These are phyloP conservation scores for Bryconaethiops microstoma DNA, from an alignment of 2,797 vertebrate species.

Conservation along the genomic window DNA sequence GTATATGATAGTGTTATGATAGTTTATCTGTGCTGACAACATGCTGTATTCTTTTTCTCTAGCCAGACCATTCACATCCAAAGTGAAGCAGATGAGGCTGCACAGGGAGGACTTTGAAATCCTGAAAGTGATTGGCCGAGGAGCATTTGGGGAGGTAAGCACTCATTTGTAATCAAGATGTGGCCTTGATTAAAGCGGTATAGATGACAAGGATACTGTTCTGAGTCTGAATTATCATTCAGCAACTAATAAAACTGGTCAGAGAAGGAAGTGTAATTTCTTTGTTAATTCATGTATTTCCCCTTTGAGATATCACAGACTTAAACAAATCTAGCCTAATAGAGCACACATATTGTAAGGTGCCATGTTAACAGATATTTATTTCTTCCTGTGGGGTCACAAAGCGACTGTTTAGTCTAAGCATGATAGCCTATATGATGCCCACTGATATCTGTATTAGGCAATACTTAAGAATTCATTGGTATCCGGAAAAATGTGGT, in stretches of 20 bases:
- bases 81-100: slow-evolving; percentile 87
- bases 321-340: too few species aligned
- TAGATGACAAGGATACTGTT: neutral
- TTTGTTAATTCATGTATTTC: too few species aligned
- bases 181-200: neutral
- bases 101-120: slow-evolving; percentile 91
- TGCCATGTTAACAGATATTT: too few species aligned
- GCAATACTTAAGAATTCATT: too few species aligned
- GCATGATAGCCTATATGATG: too few species aligned
- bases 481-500: neutral
- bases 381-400: too few species aligned
- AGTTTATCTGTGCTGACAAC: slow-evolving; percentile 25
- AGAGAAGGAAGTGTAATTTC: too few species aligned
- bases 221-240: neutral
- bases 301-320: too few species aligned
- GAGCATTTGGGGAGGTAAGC: slow-evolving; percentile 88
- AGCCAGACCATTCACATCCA: slow-evolving; percentile 87
- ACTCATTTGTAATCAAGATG: neutral
- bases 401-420: too few species aligned
- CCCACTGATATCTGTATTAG: too few species aligned
- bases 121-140: slow-evolving; percentile 87
- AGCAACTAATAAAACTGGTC: neutral
- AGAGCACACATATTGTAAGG: too few species aligned
- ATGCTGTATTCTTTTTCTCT: slow-evolving; percentile 63
- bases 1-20: neutral